phyloP scores from a whole-genome alignment of 2,113 vertebrate species.

The Leiothrix lutea region DNA sequence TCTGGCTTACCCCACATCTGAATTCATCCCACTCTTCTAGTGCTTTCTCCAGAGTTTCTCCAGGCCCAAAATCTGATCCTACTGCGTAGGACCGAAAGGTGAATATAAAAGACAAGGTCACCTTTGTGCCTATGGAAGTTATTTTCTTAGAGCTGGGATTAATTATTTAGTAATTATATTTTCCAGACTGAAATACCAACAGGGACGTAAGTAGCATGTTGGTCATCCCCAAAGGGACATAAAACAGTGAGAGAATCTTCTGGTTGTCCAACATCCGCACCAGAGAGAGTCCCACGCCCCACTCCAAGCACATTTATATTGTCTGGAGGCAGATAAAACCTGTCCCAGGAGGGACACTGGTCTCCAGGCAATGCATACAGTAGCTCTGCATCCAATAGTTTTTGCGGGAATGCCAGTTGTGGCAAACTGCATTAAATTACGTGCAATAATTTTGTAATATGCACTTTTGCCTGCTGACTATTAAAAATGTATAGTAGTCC shows the following conservation, averaged over 20 bases:
- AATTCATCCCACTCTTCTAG: neutral
- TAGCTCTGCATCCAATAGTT: conserved; percentile 33
- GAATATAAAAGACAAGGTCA: conserved; percentile 46
- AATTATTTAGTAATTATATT: conserved; percentile 67
- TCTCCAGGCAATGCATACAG: conserved; percentile 7
- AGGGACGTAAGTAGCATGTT: neutral
- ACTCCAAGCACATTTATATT: neutral
- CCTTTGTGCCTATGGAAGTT: conserved; percentile 34
- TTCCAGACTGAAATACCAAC: conserved; percentile 25
- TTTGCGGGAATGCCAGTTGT: conserved; percentile 17
- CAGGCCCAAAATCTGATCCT: neutral
- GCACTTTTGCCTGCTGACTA: conserved; percentile 66
- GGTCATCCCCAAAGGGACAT: conserved; percentile 52
- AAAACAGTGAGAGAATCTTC: conserved; percentile 56
- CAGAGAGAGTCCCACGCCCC: neutral
- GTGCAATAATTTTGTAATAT: conserved; percentile 55
- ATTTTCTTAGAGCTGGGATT: conserved; percentile 55
- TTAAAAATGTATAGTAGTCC: conserved; percentile 60
- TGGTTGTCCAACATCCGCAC: conserved; percentile 25
- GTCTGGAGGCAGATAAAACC: conserved; percentile 48
- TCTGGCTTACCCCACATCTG: neutral
- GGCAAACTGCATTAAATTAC: conserved; percentile 64
- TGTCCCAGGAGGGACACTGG: conserved; percentile 2
- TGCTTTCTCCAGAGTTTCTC: neutral
- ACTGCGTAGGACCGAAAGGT: neutral